Evolutionary conservation across 35 echinoderm and acorn worm species (phyloP).

Genomic region (Chiridota heheva): DNA sequence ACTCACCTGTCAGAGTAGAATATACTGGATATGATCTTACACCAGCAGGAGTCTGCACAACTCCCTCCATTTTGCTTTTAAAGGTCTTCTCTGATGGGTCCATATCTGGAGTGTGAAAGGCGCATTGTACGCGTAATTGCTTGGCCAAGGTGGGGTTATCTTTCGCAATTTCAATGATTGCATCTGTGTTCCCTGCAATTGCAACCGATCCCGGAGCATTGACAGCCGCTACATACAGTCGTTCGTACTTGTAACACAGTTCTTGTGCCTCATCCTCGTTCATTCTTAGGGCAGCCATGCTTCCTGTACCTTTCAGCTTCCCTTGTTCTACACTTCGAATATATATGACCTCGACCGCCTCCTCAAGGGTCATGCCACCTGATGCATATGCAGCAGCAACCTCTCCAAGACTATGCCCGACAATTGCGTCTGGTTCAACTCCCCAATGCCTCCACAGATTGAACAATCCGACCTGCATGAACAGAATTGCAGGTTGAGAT

Average conservation of each 20-base stretch:
- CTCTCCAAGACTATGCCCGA: conserved; percentile 96
- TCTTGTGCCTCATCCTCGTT: conserved; percentile 56
- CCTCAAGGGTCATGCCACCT: conserved; percentile 76
- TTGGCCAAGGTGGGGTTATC: conserved; percentile 57
- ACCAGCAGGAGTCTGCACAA: conserved; percentile 53
- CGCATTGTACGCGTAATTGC: conserved; percentile 71
- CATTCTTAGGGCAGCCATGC: conserved; percentile 81
- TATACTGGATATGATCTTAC: conserved; percentile 47
- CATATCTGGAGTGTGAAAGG: conserved; percentile 91
- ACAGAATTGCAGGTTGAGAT: conserved; percentile 81
- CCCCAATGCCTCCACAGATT: conserved; percentile 78
- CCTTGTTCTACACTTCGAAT: conserved; percentile 76
- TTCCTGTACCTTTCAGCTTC: conserved; percentile 78
- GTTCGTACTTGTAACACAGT: conserved; percentile 63
- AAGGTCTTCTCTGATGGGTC: conserved; percentile 77
- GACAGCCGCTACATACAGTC: conserved; percentile 77
- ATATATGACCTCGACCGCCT: conserved; percentile 78
- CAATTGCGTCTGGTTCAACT: conserved; percentile 60
- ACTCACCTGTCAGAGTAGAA: conserved; percentile 74
- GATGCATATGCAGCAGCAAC: conserved; percentile 84
- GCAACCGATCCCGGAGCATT: conserved; percentile 82
- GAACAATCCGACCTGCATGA: conserved; percentile 71
- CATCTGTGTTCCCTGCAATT: conserved; percentile 62
- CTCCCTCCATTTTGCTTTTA: conserved; percentile 59
- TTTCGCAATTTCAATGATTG: conserved; percentile 58